These are phyloP conservation scores for Alsophila aescularia DNA, from an alignment of 2,888 invertebrate genomes.

Conservation along the genomic window DNA sequence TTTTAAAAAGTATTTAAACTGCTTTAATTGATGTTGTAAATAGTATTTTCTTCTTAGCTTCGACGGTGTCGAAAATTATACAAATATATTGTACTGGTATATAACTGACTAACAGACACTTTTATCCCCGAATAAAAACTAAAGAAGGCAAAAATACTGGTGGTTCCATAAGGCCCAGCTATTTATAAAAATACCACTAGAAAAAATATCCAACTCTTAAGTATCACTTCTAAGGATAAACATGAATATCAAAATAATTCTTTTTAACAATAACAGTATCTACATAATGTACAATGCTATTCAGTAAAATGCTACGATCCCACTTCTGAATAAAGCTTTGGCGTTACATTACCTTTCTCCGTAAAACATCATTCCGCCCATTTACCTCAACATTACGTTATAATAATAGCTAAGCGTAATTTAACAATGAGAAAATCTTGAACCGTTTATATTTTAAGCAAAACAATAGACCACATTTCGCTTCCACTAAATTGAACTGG, in stretches of 20 bases:
- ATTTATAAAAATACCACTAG: too few relatives aligned
- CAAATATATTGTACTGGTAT: too few relatives aligned
- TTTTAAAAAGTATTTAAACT: too few relatives aligned
- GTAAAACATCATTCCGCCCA: constrained; percentile 35
- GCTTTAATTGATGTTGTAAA: too few relatives aligned
- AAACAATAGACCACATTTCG: constrained; percentile 48
- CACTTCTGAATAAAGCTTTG: constrained; percentile 15
- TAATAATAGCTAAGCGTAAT: constrained; percentile 38
- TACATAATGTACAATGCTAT: constrained; percentile 17
- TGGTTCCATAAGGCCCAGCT: too few relatives aligned
- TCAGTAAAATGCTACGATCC: constrained; percentile 20
- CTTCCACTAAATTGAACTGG: constrained; percentile 53
- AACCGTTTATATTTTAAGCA: constrained; percentile 33
- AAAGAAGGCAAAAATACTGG: too few relatives aligned
- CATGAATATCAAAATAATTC: constrained; percentile 18
- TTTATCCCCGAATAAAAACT: too few relatives aligned
- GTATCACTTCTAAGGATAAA: background rate
- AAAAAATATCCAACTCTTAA: background rate
- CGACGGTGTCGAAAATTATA: too few relatives aligned
- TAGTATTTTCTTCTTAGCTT: too few relatives aligned
- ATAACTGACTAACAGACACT: too few relatives aligned
- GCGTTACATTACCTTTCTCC: constrained; percentile 21
- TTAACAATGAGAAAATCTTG: constrained; percentile 35
- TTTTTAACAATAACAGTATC: constrained; percentile 20
- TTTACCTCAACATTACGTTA: constrained; percentile 38